Conservation (phyloP, 2,888 invertebrate species). For the Philereme transversata region DNA sequence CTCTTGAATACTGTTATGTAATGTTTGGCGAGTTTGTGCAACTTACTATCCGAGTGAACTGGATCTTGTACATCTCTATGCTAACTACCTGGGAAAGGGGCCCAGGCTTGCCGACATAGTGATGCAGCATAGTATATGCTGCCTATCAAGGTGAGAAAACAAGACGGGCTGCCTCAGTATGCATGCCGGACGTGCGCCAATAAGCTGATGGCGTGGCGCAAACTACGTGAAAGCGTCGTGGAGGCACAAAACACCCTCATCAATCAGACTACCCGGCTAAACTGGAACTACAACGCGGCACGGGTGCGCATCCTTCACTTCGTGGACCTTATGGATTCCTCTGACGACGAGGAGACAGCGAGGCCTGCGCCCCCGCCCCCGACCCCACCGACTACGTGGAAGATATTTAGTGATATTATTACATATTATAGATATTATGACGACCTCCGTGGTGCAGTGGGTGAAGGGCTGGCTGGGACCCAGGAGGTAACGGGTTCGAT, state of each 20-base stretch:
- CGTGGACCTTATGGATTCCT: too few relatives aligned
- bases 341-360: too few relatives aligned
- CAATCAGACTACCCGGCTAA: background rate
- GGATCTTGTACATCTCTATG: conserved; percentile 10
- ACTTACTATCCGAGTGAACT: conserved; percentile 17
- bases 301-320: too few relatives aligned
- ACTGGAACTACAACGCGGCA: background rate
- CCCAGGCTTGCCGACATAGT: conserved; percentile 82
- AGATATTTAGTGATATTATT: too few relatives aligned
- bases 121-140: conserved; percentile 84
- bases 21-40: conserved; percentile 25
- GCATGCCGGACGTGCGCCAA: conserved; percentile 85
- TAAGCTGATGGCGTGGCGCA: conserved; percentile 86
- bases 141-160: conserved; percentile 74
- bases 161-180: conserved; percentile 78
- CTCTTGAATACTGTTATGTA: conserved; percentile 13
- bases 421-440: too few relatives aligned
- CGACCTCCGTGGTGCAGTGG: too few relatives aligned
- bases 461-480: too few relatives aligned
- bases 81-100: too few relatives aligned
- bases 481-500: too few relatives aligned
- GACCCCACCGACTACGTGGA: too few relatives aligned
- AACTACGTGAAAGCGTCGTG: conserved; percentile 80
- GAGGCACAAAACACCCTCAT: conserved; percentile 72
- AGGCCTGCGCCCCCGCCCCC: too few relatives aligned